Evolutionary conservation across 2,888 invertebrate genomes (phyloP), one percentile per base, ranked within the genome.

Genomic region (Brachylomia viminalis): DNA sequence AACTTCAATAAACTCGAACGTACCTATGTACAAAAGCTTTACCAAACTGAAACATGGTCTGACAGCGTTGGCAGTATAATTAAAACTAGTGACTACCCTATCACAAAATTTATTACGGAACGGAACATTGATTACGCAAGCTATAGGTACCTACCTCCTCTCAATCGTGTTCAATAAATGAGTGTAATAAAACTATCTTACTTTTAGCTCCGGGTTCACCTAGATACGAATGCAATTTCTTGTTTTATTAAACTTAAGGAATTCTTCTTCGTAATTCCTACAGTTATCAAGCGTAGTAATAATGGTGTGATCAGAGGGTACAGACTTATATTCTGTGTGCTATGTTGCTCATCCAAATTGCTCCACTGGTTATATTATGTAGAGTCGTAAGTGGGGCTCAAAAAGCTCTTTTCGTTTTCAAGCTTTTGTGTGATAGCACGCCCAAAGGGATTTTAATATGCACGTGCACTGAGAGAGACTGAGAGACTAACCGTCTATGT

Each of bases 181-280:
- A 83, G 66, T 79, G 30, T 71, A 79, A 83, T 83, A 75, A 68
- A 79, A 81, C 79, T 59, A 67, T 62, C 49, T 70, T 49, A 58
- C 58, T 58, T 67, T 68, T 54, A 62, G 42, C 54, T 54, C n/a
- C n/a, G 62, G 64, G 70, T 75, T 79, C 75, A 74, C 70, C 54
- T 71, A 79, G 62, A 71, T 71, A 79, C 79, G 42, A 83, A 64
- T 64, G 79, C 70, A 83, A 68, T 83, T 79, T 68, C 11, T 75
- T 83, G n/a, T 79, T 79, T 71, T n/a, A 74, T 69, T 56, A 56
- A 82, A 65, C 56, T 56, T 20, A 59, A 56, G 33, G 15, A 59
- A 68, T 67, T 74, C 61, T 75, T 79, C 62, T 52, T 68, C 5
- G 33, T 64, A 64, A 68, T 79, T 79, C 75, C 70, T 67, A 67